Base-by-base conservation (phyloP, 2,888 invertebrate genomes). In the Diadromus collaris region DNA sequence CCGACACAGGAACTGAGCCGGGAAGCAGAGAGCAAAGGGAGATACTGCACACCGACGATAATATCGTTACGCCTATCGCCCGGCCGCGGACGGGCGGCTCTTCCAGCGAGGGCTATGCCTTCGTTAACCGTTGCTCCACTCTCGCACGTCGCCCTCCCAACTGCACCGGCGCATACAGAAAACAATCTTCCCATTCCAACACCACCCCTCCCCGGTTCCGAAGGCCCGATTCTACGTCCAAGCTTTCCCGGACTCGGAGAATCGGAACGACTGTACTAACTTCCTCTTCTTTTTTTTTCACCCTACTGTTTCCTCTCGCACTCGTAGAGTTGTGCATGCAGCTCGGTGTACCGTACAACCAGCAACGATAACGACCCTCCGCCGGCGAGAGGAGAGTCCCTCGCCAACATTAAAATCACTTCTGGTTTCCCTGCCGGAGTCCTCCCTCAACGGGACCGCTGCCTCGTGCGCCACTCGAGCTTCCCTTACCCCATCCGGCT, bases 11-110 rank as follows among this genome's bases (percentile, higher is more conserved):
- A 38, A 38, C 44, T 1, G 16, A 67, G 24, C n/a, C n/a, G 44
- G 41, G 46, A 41, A 29, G 41, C 32, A 24, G n/a, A 41, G 10
- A 65, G 19, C 29, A 68, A 44, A 58, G 19, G 60, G 54, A 60
- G 71, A 64, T n/a, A 60, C 27, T 75, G 65, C 48, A 78, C 78
- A 69, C 65, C 41, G 68, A 69, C 65, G 79, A 79, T 81, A 82
- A 80, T 82, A 80, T 81, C 77, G 76, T 79, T 76, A 78, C 71
- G 76, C 79, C 79, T 77, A 77, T 81, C 81, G 73, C 61, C 32
- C 9, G 44, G 44, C 69, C 69, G 32, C 68, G 68, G 68, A 56
- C 68, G 41, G 56, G 56, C 68, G 46, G 16, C 29, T 54, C 29
- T 6, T 27, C 29, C 27, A 16, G 54, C 27, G n/a, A 29, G 19